phyloP scores from a whole-genome alignment of 2,888 invertebrate species.

The Morpho achilles region DNA sequence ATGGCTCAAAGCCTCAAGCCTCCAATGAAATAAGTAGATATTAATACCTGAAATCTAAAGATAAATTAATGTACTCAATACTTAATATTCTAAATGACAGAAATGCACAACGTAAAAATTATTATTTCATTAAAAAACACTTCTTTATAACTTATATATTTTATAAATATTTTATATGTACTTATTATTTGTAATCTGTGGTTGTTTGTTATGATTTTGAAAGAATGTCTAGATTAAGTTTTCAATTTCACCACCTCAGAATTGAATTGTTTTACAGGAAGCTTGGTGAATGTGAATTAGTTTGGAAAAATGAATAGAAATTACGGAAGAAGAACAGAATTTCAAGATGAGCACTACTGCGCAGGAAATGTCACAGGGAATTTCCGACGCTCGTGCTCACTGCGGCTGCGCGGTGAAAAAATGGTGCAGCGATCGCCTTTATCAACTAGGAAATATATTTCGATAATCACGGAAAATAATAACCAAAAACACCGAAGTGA shows the following conservation, averaged over 20 bases:
- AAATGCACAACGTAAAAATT: too few species aligned
- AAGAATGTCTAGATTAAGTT: slow-evolving; percentile 19
- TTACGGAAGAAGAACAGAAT: slow-evolving; percentile 62
- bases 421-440: slow-evolving; percentile 77
- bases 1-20: too few species aligned
- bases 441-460: slow-evolving; percentile 75
- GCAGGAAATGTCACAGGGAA: slow-evolving; percentile 73
- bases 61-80: too few species aligned
- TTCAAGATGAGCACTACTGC: slow-evolving; percentile 73
- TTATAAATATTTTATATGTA: too few species aligned
- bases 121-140: too few species aligned
- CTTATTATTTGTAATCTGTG: slow-evolving; percentile 27
- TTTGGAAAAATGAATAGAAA: slow-evolving; percentile 69
- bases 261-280: slow-evolving; percentile 50
- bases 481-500: slow-evolving; percentile 69
- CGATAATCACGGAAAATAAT: slow-evolving; percentile 82
- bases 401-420: slow-evolving; percentile 84
- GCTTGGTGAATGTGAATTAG: slow-evolving; percentile 61
- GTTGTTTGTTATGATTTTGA: slow-evolving; percentile 18
- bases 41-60: too few species aligned
- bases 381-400: slow-evolving; percentile 82
- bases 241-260: slow-evolving; percentile 47
- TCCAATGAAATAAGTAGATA: too few species aligned
- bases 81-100: too few species aligned
- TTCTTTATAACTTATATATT: too few species aligned